phyloP scores from a whole-genome alignment of 2,888 invertebrate species.

The Dicyrtomina minuta region DNA sequence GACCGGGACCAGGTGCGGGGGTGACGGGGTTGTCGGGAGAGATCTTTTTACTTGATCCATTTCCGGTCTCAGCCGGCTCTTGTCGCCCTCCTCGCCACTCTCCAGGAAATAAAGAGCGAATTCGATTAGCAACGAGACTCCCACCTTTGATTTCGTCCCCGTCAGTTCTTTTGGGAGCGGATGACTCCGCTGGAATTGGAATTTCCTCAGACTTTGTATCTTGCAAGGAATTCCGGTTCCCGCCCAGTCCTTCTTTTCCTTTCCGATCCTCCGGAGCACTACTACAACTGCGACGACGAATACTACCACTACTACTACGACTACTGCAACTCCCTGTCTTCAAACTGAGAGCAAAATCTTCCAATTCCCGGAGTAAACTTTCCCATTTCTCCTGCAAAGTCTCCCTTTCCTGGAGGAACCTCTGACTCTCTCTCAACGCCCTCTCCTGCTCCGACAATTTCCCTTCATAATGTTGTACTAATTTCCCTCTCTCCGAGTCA shows the following conservation, averaged over 20 bases:
- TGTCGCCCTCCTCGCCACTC: constrained; percentile 14
- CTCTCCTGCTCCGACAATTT: constrained; percentile 62
- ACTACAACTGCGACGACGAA: no score
- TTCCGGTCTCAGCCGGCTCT: not conserved
- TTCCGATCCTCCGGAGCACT: no score
- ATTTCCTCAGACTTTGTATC: no score
- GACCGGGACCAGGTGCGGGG: not conserved
- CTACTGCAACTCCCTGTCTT: no score
- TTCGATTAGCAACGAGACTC: constrained; percentile 34
- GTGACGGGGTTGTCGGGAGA: not conserved
- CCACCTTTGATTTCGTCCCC: constrained; percentile 17
- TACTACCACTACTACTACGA: no score
- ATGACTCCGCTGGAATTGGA: not conserved
- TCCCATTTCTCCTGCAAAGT: constrained; percentile 51
- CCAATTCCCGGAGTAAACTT: constrained; percentile 46
- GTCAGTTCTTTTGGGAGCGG: not conserved
- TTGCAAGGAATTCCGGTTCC: no score
- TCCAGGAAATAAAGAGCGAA: constrained; percentile 37
- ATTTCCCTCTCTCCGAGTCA: constrained; percentile 40
- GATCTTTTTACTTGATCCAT: not conserved
- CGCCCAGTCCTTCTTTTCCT: not conserved
- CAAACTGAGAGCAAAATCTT: constrained; percentile 40
- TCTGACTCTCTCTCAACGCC: constrained; percentile 57
- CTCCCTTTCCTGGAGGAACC: constrained; percentile 44
- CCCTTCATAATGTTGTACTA: constrained; percentile 55